Evolutionary conservation across 2,888 invertebrate genomes (phyloP), one percentile per base, ranked within the genome.

Genomic region (Chromoteleia sp.): DNA sequence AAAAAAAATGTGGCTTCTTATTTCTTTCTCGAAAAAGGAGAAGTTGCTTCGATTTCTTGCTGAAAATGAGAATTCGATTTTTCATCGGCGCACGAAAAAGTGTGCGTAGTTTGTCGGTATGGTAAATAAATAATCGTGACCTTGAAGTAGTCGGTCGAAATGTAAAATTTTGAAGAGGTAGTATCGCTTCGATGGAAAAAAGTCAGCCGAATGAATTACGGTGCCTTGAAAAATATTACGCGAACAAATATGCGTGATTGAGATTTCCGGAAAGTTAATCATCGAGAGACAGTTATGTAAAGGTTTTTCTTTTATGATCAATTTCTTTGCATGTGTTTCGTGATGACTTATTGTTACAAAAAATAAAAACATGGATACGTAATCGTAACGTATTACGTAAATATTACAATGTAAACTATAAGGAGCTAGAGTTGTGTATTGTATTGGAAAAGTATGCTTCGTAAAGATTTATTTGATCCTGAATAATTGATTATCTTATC

Each of bases 341-440:
- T 17, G 17, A 15, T 54, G 5, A 15, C 1, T 29, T 29, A 59
- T 59, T 59, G 30, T 59, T 59, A 17, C 30, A 17, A 30, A 43
- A 29, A 43, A 59, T 15, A 59, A 43, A 59, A 43, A 59, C 30
- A 15, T 19, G 36, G 12, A 19, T 30, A 43, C 17, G 30, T 59
- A 59, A 59, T 59, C 59, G 12, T 14, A 25, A 43, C 14, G 12
- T 14, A 19, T 59, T 59, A 59, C 43, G 30, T 59, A 59, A 59
- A 59, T 59, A 43, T 29, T 59, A 43, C 43, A 59, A 59, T 43
- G 59, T 29, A 43, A 17, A 30, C 29, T 59, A 59, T 59, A 59
- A 36, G 36, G 17, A 54, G 48, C 8, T 36, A 36, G n/a, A 54
- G 17, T 33, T 14, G 8, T 33, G 8, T 29, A n/a, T n/a, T n/a